These are phyloP conservation scores for Caretta caretta DNA, from an alignment of 2,113 vertebrate species.

Conservation along the genomic window DNA sequence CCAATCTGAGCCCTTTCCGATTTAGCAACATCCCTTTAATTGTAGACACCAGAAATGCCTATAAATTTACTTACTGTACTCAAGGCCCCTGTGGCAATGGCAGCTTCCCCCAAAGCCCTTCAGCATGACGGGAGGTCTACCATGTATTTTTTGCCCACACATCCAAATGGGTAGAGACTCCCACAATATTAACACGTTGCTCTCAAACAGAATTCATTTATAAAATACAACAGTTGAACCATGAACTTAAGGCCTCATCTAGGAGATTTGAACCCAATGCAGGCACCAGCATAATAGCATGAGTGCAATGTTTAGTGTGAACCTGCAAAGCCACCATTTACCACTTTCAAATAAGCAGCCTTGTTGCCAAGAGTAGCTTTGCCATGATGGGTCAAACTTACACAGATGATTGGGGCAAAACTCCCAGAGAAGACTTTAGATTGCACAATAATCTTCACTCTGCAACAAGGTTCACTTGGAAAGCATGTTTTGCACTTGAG, in stretches of 20 bases:
- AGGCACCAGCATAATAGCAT: background rate
- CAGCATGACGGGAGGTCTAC: background rate
- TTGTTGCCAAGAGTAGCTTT: background rate
- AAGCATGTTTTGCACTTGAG: background rate
- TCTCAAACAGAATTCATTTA: background rate
- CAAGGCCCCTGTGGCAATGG: no score
- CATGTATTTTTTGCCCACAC: background rate
- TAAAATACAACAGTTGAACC: background rate
- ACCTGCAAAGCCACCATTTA: background rate
- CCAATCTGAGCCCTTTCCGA: no score
- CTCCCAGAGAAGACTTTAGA: accelerated
- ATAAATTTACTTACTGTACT: no score
- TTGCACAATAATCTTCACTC: accelerated
- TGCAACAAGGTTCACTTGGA: background rate
- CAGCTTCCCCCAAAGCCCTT: no score
- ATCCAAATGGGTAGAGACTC: background rate
- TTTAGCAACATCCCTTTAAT: background rate
- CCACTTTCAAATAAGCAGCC: background rate
- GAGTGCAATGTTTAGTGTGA: background rate
- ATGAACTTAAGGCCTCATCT: background rate
- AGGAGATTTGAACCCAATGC: background rate
- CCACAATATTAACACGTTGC: background rate
- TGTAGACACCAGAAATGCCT: no score
- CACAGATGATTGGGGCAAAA: background rate
- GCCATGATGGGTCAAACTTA: background rate